Percentiles rank a stretch among this genome's conserved stretches.
These are phyloP conservation scores for Hypercompe scribonia DNA, from an alignment of 2,888 invertebrate species.

Conservation along the genomic window DNA sequence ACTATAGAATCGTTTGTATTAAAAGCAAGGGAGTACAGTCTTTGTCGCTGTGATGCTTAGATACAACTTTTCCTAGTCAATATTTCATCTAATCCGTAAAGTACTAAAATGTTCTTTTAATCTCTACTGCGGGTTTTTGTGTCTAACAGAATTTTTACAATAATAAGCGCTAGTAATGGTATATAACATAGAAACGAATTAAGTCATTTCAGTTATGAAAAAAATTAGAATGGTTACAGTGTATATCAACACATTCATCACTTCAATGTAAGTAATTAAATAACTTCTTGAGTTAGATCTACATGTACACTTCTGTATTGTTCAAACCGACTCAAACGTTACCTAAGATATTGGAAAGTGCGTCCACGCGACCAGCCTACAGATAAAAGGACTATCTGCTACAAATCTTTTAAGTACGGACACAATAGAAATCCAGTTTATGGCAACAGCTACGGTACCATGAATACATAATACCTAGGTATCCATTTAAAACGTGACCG, in stretches of 20 bases:
- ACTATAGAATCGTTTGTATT: too few species aligned
- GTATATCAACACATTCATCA: neutral
- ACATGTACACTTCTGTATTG: conserved; percentile 20
- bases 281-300: neutral
- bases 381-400: conserved; percentile 25
- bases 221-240: neutral
- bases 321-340: too few species aligned
- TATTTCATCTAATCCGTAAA: neutral
- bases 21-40: too few species aligned
- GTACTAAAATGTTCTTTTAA: neutral
- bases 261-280: conserved; percentile 2
- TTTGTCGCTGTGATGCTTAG: too few species aligned
- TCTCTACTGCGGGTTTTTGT: neutral
- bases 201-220: neutral
- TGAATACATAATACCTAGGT: conserved; percentile 47
- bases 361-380: conserved; percentile 22
- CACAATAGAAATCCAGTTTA: conserved; percentile 47
- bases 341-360: conserved; percentile 24
- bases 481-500: conserved; percentile 37
- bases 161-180: neutral
- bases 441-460: conserved; percentile 39
- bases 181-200: neutral
- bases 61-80: too few species aligned
- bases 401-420: conserved; percentile 23
- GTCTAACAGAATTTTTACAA: neutral